phyloP scores from a whole-genome alignment of 1,140 invertebrate species.

The Eciton burchellii region DNA sequence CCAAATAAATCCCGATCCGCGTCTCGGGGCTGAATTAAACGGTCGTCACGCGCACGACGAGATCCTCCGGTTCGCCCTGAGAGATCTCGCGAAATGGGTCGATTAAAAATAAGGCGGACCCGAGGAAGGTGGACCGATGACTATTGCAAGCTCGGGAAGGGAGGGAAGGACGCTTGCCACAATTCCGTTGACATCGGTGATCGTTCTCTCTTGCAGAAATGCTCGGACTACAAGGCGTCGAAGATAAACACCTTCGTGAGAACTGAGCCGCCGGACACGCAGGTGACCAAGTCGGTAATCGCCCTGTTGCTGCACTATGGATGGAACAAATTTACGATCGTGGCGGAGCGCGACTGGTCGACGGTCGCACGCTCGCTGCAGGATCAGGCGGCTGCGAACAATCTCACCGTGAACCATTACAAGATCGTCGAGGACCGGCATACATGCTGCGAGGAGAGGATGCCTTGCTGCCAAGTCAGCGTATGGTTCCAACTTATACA shows the following conservation, averaged over 20 bases:
- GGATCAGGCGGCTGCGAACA: constrained; percentile 89
- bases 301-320: constrained; percentile 95
- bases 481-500: constrained; percentile 95
- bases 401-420: constrained; percentile 93
- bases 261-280: constrained; percentile 96
- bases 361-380: constrained; percentile 92
- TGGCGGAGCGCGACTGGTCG: constrained; percentile 93
- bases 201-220: constrained; percentile 91
- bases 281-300: constrained; percentile 97
- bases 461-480: constrained; percentile 90
- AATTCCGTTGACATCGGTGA: too few species aligned
- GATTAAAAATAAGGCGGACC: constrained; percentile 16
- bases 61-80: too few species aligned
- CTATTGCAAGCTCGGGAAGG: too few species aligned
- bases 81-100: background rate
- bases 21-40: constrained; percentile 4
- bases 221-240: constrained; percentile 95
- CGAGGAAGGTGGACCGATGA: too few species aligned
- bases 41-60: background rate
- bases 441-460: constrained; percentile 91
- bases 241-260: constrained; percentile 96
- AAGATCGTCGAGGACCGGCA: constrained; percentile 89
- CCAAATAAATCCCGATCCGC: constrained; percentile 1
- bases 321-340: constrained; percentile 97
- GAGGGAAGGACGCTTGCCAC: constrained; percentile 26